Evolutionary conservation across 1,140 invertebrate species (phyloP), one percentile per base, ranked within the genome.

Genomic region (Euwallacea similis): DNA sequence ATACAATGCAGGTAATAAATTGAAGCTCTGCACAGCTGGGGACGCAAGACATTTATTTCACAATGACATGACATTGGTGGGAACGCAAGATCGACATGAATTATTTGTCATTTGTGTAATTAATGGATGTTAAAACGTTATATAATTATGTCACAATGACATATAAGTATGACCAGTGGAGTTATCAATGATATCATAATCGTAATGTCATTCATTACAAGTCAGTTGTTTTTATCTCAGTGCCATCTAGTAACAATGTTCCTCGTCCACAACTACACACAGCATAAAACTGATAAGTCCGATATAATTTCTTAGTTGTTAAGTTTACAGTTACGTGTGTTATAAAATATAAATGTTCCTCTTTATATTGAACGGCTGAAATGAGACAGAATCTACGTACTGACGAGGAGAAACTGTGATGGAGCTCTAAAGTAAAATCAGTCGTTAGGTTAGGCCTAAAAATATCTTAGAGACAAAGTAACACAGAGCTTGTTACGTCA

Each of bases 341-440:
- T 53, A 11, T 15, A 15, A 15, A 11, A n/a, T 53, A 50, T 50
- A n/a, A 53, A n/a, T 53, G 50, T 53, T 53, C 3, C 11, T 50
- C 47, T 33, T 33, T 33, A 33, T 33, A 33, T 33, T 33, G 21
- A 33, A 33, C 21, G 21, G 21, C 21, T 33, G 21, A 33, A 33
- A 33, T 33, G 21, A 33, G 21, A 33, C 21, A 33, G 21, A 33
- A 33, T 33, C 21, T 33, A 33, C 21, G 4, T 33, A 33, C 21
- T 4, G 21, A 33, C 21, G 21, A 33, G 21, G 21, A 33, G 21
- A 33, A 33, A 33, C 21, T 33, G 21, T 33, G 21, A 33, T 33
- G 21, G 21, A 33, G 21, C 16, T 9, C 56, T 59, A 59, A 59
- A 59, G 10, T 41, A 59, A 59, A 11, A 59, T 59, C 56, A 59